These are phyloP conservation scores for Patella pellucida DNA, from an alignment of 2,888 invertebrate genomes.

Conservation along the genomic window DNA sequence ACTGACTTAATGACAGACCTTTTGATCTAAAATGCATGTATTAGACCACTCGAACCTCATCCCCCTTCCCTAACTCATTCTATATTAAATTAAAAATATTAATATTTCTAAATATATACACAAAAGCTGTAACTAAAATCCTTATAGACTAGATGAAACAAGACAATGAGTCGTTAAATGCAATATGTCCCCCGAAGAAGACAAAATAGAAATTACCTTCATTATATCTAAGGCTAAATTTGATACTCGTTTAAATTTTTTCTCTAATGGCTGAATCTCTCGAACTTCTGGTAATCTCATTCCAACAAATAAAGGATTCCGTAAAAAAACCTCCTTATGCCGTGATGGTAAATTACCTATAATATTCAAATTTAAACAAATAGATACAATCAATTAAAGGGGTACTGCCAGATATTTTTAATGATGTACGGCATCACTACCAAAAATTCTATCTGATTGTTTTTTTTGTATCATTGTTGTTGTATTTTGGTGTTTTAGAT, in stretches of 20 bases:
- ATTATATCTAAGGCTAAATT: constrained; percentile 83
- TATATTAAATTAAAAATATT: background rate
- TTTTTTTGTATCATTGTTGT: no score
- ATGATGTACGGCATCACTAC: no score
- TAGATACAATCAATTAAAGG: no score
- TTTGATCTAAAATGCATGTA: no score
- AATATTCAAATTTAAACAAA: no score
- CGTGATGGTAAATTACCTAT: constrained; percentile 68
- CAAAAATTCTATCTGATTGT: no score
- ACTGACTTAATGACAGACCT: no score
- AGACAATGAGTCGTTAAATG: background rate
- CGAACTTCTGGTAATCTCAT: constrained; percentile 69
- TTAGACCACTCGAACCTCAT: no score
- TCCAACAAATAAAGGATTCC: constrained; percentile 70
- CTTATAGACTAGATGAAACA: background rate
- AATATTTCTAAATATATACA: background rate
- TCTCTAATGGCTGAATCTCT: constrained; percentile 65
- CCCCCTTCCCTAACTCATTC: no score
- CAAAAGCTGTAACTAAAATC: background rate
- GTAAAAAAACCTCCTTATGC: constrained; percentile 69
- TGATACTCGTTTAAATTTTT: constrained; percentile 64
- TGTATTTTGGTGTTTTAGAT: no score
- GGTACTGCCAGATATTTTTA: no score
- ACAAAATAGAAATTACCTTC: constrained; percentile 75
- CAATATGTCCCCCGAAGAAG: background rate